These are phyloP conservation scores for Cyclargus thomasi DNA, from an alignment of 1,140 invertebrate genomes.

Conservation along the genomic window DNA sequence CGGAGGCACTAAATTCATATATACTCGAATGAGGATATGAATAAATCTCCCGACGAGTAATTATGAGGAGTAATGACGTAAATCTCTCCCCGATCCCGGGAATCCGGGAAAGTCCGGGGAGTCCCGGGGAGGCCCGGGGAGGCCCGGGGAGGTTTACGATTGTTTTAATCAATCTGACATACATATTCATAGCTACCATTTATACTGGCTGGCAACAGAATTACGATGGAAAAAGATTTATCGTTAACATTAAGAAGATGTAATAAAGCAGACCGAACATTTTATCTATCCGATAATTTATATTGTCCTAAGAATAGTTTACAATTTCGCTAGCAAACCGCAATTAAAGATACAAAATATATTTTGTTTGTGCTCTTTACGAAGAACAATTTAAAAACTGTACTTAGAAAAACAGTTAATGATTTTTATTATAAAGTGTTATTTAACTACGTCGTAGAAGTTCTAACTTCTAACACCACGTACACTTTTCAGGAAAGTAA, in stretches of 20 bases:
- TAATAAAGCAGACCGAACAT: neutral
- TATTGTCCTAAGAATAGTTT: neutral
- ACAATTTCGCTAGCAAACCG: neutral
- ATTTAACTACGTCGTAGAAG: too few species aligned
- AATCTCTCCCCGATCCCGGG: neutral
- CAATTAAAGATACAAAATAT: too few species aligned
- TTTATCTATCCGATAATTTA: neutral
- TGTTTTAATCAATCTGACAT: conserved; percentile 1
- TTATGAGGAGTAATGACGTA: conserved; percentile 15
- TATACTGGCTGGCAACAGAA: neutral
- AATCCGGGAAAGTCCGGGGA: neutral
- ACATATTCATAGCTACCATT: neutral
- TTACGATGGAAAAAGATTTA: conserved; percentile 3
- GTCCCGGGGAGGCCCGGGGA: neutral
- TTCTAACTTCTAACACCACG: too few species aligned
- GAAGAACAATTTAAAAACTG: too few species aligned
- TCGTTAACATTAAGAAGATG: neutral
- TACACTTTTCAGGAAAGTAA: too few species aligned
- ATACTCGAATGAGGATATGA: conserved; percentile 9
- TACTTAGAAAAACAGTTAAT: too few species aligned
- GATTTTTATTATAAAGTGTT: too few species aligned
- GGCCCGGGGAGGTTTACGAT: neutral
- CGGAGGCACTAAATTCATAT: conserved; percentile 9
- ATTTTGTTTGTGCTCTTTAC: too few species aligned
- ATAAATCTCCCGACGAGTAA: conserved; percentile 4